Evolutionary conservation across 2,113 vertebrate genomes (phyloP), one percentile per base, ranked within the genome.

Genomic region (Bagarius yarrelli): DNA sequence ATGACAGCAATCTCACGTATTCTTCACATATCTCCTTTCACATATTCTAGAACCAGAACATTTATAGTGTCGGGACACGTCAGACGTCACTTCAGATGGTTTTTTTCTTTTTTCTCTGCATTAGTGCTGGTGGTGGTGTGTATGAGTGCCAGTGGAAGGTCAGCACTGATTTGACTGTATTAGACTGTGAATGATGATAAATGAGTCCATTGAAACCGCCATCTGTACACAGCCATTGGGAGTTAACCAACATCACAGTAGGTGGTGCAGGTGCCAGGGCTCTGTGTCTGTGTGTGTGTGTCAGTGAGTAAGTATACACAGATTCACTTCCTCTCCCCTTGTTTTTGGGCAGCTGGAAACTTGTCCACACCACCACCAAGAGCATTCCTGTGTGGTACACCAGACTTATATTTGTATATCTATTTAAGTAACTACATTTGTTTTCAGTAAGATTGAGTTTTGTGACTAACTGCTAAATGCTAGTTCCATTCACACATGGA

Each of bases 111-210:
- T 4, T 40, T 8, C 1, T 47, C n/a, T n/a, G n/a, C n/a, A n/a
- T n/a, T n/a, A n/a, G n/a, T n/a, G n/a, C n/a, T n/a, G n/a, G n/a
- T n/a, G n/a, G n/a, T n/a, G n/a, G 11, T 47, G 44, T 75, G 59
- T 75, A 14, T 56, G 32, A 21, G 40, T 66, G 59, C 16, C 50
- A 66, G 55, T 27, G 44, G 69, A 80, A 61, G 79, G 15, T 56
- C 66, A 59, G 36, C 78, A 59, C 25, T 80, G 36, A 71, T 71
- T 75, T 81, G 30, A 56, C 52, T 57, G 72, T 60, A 57, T 81
- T 76, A 76, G 34, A 81, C 67, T 76, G 34, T 76, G 61, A 81
- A 81, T 81, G 23, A 64, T 81, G 72, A 81, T 66, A 76, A 81
- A 81, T 76, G 71, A 50, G 40, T 67, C 73, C 61, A 69, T 60